These are phyloP conservation scores for Thymelicus acteon DNA, from an alignment of 2,888 invertebrate genomes.

Conservation along the genomic window DNA sequence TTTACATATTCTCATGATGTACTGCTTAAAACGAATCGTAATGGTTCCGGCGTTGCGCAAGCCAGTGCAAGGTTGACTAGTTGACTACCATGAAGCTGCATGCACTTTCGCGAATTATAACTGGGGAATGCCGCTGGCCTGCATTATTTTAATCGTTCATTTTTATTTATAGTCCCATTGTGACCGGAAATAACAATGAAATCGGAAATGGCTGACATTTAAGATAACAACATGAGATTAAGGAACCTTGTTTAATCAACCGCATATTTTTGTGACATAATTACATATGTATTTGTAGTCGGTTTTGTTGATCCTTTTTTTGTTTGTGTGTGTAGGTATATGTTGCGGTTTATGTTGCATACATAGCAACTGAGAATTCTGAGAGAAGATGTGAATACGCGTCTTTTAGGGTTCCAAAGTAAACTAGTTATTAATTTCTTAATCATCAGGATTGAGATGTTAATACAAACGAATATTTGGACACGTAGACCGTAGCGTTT, in stretches of 20 bases:
- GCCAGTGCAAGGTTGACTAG: slow-evolving; percentile 46
- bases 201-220: slow-evolving; percentile 2
- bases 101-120: slow-evolving; percentile 32
- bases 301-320: too few species aligned
- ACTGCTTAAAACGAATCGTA: slow-evolving; percentile 43
- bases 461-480: too few species aligned
- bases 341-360: too few species aligned
- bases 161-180: not conserved
- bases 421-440: too few species aligned
- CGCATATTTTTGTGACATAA: not conserved
- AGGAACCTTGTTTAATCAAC: not conserved
- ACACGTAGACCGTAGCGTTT: too few species aligned
- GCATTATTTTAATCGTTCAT: slow-evolving; percentile 8
- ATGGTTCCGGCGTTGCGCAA: slow-evolving; percentile 47
- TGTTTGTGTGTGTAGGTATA: too few species aligned
- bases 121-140: slow-evolving; percentile 21
- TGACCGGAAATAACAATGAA: slow-evolving; percentile 5
- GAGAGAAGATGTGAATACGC: too few species aligned
- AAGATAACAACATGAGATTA: not conserved
- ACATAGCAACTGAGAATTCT: too few species aligned
- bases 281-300: too few species aligned
- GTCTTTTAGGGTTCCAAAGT: too few species aligned
- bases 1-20: slow-evolving; percentile 42
- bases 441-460: too few species aligned
- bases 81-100: slow-evolving; percentile 16